phyloP scores from a whole-genome alignment of 2,113 vertebrate genomes.

The Trogon melanurus region DNA sequence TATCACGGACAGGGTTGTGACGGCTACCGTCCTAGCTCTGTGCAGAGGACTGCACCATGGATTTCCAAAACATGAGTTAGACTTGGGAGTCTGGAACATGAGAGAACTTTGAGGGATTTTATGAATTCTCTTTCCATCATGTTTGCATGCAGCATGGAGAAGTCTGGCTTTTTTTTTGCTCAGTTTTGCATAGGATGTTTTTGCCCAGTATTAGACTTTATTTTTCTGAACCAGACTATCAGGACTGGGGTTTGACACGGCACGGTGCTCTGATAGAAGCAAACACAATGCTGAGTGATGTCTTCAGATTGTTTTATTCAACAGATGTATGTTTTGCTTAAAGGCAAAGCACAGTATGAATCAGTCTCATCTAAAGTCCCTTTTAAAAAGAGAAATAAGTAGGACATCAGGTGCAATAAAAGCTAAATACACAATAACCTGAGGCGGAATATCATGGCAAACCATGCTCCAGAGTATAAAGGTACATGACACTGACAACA shows the following conservation, averaged over 20 bases:
- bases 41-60: no score
- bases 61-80: background rate
- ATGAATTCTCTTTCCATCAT: background rate
- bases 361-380: background rate
- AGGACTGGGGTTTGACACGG: background rate
- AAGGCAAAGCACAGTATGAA: slow-evolving; percentile 37
- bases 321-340: background rate
- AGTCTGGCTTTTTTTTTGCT: background rate
- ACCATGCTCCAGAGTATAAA: background rate
- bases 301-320: background rate
- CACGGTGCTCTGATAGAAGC: background rate
- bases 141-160: background rate
- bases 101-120: background rate
- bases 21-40: fast-evolving
- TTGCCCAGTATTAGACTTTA: background rate
- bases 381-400: background rate
- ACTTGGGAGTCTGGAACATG: background rate
- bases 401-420: background rate
- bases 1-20: background rate
- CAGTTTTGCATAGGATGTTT: background rate
- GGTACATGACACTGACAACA: background rate
- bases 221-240: background rate
- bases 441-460: background rate
- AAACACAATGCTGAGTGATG: background rate
- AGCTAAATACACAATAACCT: background rate